Evolutionary conservation across 2,888 invertebrate species (phyloP).

Genomic region (Hydraecia micacea): DNA sequence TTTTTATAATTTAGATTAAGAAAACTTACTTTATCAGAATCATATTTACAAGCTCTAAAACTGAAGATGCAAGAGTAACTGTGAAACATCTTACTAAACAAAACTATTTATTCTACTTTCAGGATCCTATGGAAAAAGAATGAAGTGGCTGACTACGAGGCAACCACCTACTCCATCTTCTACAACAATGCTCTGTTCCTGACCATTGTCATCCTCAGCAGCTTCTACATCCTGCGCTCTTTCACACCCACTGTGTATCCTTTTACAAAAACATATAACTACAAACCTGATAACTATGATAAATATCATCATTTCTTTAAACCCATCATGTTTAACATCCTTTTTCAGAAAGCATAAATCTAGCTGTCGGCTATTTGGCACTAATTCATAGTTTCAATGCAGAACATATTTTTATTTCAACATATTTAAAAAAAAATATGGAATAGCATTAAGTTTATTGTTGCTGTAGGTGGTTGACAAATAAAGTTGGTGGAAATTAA

Average conservation of each 20-base stretch:
- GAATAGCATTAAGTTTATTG: neutral
- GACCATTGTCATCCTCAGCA: slow-evolving; percentile 97
- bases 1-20: neutral
- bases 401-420: neutral
- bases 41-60: neutral
- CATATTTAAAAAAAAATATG: neutral
- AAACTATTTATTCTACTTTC: slow-evolving; percentile 53
- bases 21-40: neutral
- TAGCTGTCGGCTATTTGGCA: neutral
- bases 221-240: slow-evolving; percentile 97
- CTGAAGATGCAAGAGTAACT: neutral
- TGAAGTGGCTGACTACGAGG: slow-evolving; percentile 99
- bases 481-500: neutral
- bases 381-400: neutral
- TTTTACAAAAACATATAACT: slow-evolving; percentile 79
- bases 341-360: neutral
- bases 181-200: slow-evolving; percentile 99
- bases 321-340: neutral
- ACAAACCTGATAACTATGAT: neutral
- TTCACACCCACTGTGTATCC: slow-evolving; percentile 96
- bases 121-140: slow-evolving; percentile 99
- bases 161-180: slow-evolving; percentile 99
- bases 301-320: neutral
- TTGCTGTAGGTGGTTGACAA: too few relatives aligned
- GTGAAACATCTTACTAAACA: neutral